Evolutionary conservation across 2,888 invertebrate genomes (phyloP).

Genomic region (Mycogona germanica): DNA sequence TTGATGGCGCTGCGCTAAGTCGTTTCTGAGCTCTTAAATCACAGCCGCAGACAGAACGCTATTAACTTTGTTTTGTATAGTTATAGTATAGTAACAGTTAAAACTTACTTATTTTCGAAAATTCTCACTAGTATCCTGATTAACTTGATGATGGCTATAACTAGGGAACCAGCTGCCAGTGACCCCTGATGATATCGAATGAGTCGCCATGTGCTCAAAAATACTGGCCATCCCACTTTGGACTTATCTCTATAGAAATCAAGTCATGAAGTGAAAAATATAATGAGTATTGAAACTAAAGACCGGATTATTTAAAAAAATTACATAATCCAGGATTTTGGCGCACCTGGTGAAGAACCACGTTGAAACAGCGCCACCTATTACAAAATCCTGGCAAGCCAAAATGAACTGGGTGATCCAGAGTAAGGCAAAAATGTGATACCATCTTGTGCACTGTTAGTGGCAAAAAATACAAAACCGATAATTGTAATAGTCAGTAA

Average conservation of each 20-base stretch:
- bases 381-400: conserved; percentile 28
- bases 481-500: too few species aligned
- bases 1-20: too few species aligned
- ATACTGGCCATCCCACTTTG: conserved; percentile 37
- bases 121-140: conserved; percentile 42
- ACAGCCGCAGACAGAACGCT: too few species aligned
- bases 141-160: conserved; percentile 56
- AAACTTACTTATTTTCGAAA: conserved; percentile 38
- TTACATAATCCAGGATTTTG: neutral
- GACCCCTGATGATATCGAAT: conserved; percentile 59
- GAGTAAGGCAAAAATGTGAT: conserved; percentile 25
- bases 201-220: conserved; percentile 39
- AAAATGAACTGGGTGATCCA: conserved; percentile 29
- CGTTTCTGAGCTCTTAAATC: too few species aligned
- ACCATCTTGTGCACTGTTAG: conserved; percentile 23
- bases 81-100: neutral
- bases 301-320: neutral
- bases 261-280: neutral
- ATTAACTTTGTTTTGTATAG: too few species aligned
- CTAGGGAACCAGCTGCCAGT: conserved; percentile 58
- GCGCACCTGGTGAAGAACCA: conserved; percentile 29
- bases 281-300: neutral
- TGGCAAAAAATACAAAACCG: too few species aligned
- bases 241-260: conserved; percentile 36
- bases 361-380: conserved; percentile 27